A percentile compares a stretch with the other conserved stretches of the same genome.
phyloP scores from a whole-genome alignment of 2,113 vertebrate genomes.

The Vanacampus margaritifer region DNA sequence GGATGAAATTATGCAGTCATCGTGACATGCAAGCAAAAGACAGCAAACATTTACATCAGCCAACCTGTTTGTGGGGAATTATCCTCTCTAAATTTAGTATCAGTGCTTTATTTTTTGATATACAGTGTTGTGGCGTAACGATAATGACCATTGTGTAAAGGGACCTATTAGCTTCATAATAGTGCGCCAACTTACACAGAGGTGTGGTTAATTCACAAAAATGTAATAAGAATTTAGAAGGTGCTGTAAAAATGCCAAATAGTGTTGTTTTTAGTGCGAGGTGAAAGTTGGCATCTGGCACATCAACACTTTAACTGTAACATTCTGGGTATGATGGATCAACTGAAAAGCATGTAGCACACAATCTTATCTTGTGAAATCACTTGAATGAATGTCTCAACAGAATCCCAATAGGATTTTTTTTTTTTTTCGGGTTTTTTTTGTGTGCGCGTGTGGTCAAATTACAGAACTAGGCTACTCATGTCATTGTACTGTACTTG shows the following conservation, averaged over 20 bases:
- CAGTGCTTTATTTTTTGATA: not conserved
- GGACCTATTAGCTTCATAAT: not conserved
- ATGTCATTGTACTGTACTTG: not conserved
- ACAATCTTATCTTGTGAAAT: not conserved
- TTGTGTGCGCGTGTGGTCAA: no score
- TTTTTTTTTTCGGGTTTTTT: not conserved
- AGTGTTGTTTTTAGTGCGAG: not conserved
- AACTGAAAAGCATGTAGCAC: not conserved
- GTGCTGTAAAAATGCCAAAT: not conserved
- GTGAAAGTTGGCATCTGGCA: not conserved
- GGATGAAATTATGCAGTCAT: not conserved
- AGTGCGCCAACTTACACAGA: not conserved
- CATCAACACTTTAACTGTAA: not conserved
- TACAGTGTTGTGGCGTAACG: not conserved
- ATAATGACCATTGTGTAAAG: not conserved
- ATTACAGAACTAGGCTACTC: constrained; percentile 5
- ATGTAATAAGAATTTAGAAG: not conserved
- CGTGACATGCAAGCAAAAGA: not conserved
- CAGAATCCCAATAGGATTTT: not conserved
- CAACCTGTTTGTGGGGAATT: no score
- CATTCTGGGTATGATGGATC: no score
- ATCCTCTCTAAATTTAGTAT: not conserved
- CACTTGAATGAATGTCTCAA: not conserved
- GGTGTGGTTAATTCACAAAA: not conserved
- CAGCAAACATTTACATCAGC: not conserved